A percentile compares a stretch with the other conserved stretches of the same genome.
These are phyloP conservation scores for Dugesia japonica DNA, from an alignment of 2,888 invertebrate genomes.

Conservation along the genomic window DNA sequence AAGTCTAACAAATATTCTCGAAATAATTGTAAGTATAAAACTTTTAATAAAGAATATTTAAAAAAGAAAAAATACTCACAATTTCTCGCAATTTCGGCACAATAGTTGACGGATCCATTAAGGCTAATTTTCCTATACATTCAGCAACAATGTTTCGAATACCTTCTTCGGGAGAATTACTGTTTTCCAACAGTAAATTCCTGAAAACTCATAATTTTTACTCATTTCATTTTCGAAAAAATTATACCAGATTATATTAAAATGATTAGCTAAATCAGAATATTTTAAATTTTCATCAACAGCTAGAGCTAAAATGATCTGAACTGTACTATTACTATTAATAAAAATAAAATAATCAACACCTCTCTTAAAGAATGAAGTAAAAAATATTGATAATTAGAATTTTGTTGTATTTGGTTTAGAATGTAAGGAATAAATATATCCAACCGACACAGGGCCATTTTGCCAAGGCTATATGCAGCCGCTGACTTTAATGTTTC, in stretches of 20 bases:
- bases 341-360: too few species aligned
- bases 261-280: too few species aligned
- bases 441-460: constrained; percentile 81
- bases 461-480: constrained; percentile 54
- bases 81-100: constrained; percentile 60
- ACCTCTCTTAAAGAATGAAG: too few species aligned
- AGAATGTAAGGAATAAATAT: constrained; percentile 83
- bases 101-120: constrained; percentile 72
- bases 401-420: constrained; percentile 76
- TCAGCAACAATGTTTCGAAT: constrained; percentile 96
- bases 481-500: constrained; percentile 31
- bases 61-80: constrained; percentile 31
- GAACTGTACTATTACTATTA: too few species aligned
- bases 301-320: too few species aligned
- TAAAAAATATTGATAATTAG: constrained; percentile 84
- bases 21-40: too few species aligned
- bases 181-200: constrained; percentile 58
- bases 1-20: too few species aligned
- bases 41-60: too few species aligned
- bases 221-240: too few species aligned
- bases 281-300: too few species aligned
- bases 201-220: too few species aligned
- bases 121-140: constrained; percentile 80
- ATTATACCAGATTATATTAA: too few species aligned
- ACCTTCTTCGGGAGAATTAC: constrained; percentile 89